Conservation (phyloP, 2,888 invertebrate genomes). For the Tiliacea aurago region DNA sequence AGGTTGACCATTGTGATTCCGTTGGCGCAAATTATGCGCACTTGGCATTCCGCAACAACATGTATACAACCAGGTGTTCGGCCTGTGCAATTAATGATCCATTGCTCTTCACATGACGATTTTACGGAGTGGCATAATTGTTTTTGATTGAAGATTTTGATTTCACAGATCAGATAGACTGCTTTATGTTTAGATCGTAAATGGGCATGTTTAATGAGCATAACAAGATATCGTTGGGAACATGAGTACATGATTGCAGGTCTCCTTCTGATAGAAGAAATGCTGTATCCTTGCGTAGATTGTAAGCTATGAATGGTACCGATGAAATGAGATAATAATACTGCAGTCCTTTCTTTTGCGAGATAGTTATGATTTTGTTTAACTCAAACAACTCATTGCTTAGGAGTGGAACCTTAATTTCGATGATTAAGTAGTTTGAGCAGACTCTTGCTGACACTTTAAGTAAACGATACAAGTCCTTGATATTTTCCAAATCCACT, state of each 20-base stretch:
- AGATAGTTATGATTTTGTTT: neutral
- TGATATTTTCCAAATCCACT: too few species aligned
- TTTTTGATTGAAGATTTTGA: neutral
- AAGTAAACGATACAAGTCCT: too few species aligned
- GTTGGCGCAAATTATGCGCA: too few species aligned
- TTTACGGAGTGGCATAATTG: neutral
- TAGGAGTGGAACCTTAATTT: constrained; percentile 15
- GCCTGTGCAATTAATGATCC: too few species aligned
- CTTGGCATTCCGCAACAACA: too few species aligned
- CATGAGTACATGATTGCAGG: too few species aligned
- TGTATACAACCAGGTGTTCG: too few species aligned
- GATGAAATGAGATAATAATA: neutral
- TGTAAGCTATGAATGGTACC: neutral
- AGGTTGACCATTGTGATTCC: too few species aligned
- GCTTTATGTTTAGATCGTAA: neutral
- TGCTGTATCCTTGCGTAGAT: neutral
- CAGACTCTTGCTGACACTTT: neutral
- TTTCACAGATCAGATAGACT: neutral
- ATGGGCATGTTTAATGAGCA: neutral
- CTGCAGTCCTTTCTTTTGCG: neutral
- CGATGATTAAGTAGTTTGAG: constrained; percentile 6
- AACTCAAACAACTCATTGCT: constrained; percentile 8
- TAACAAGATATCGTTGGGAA: neutral
- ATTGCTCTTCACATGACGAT: neutral
- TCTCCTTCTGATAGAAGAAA: constrained; percentile 1